Base-by-base conservation (phyloP, 2,888 invertebrate genomes). In the Chironomus tentans region DNA sequence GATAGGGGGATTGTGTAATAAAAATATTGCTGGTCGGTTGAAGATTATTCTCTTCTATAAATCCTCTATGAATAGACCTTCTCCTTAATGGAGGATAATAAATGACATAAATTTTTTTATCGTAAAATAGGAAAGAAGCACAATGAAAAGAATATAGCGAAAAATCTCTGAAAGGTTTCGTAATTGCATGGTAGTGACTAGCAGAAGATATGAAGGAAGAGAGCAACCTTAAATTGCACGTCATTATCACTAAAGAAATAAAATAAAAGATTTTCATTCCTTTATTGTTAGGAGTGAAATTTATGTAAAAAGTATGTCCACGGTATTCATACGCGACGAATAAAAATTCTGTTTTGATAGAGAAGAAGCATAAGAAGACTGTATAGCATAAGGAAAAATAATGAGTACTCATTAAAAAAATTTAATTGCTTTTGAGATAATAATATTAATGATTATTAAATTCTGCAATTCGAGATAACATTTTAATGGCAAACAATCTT, bases 381-480 rank as follows among this genome's bases (percentile, higher is more conserved):
- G 5, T 18, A 18, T 6, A 56, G 15, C 15, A 56, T 56, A 18
- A 56, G 68, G 56, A 70, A 70, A 50, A 47, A 48, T 13, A 70
- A 70, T 48, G 18, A 70, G 24, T 21, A 22, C 70, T 70, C 70
- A 70, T 70, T 70, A 56, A 70, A 70, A 50, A 65, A 65, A 50
- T 70, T 70, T 70, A 70, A 70, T 70, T 70, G 70, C 70, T 48
- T 48, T 70, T 13, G 13, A 70, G 70, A 70, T 70, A 56, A 70
- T 70, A 50, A 50, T 70, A 70, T 70, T 50, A 70, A 70, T 70
- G 70, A 70, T 48, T 56, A 70, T 70, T 70, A 56, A 70, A 70
- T 48, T 70, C 70, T 56, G 24, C 24, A 24, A 56, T 56, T 56
- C 15, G 15, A 70, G 70, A 70, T 70, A 70, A 70, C 70, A 50